phyloP scores from a whole-genome alignment of 2,113 vertebrate genomes.

The Oxyruncus cristatus region DNA sequence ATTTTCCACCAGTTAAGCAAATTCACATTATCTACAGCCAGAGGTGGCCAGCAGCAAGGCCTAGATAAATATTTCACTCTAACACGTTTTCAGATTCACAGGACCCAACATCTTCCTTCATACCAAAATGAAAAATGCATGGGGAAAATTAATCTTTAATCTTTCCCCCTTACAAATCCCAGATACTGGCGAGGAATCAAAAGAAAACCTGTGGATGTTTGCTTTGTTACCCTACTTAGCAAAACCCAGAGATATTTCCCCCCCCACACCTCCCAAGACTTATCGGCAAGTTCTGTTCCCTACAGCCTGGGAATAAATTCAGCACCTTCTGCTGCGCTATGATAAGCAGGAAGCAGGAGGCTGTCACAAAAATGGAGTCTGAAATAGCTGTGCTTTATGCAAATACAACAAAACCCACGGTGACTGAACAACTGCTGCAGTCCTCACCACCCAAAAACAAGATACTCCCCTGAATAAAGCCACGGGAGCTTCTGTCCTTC shows the following conservation, averaged over 20 bases:
- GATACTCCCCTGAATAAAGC: not conserved
- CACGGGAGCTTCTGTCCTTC: not conserved
- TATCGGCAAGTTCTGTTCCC: not conserved
- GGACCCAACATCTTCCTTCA: slow-evolving; percentile 4
- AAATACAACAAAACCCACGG: slow-evolving; percentile 12
- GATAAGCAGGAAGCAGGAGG: slow-evolving; percentile 62
- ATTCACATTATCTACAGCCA: slow-evolving; percentile 9
- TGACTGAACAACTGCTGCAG: not conserved
- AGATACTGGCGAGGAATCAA: not conserved
- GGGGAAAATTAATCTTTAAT: slow-evolving; percentile 45
- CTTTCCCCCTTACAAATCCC: not conserved
- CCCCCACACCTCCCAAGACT: not conserved
- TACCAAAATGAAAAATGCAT: slow-evolving; percentile 25
- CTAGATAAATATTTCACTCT: slow-evolving; percentile 29
- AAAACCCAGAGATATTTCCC: not conserved
- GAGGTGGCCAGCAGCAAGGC: slow-evolving; percentile 42
- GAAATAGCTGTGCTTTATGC: slow-evolving; percentile 57
- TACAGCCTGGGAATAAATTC: slow-evolving; percentile 29
- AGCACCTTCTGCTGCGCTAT: slow-evolving; percentile 54
- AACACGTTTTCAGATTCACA: not conserved
- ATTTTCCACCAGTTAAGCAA: slow-evolving; percentile 34
- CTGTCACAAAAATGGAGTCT: slow-evolving; percentile 41
- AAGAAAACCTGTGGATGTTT: slow-evolving; percentile 6
- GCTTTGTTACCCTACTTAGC: slow-evolving; percentile 12
- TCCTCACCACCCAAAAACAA: not conserved